Evolutionary conservation across 2,113 vertebrate species (phyloP).

Genomic region (Rhizomys pruinosus): DNA sequence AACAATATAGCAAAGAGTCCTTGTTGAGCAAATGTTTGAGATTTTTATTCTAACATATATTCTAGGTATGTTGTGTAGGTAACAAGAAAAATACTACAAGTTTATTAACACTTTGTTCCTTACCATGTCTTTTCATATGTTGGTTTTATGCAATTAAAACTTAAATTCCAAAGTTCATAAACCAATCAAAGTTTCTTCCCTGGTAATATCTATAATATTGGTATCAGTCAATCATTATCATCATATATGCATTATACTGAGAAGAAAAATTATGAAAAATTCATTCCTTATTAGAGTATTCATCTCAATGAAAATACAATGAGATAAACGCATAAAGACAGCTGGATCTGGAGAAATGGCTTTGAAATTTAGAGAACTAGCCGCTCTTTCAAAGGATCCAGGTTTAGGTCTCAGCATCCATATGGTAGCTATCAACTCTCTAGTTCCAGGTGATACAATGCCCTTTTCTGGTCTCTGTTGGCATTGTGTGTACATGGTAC

Average conservation of each 20-base stretch:
- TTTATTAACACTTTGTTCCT: conserved; percentile 58
- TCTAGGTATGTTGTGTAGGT: conserved; percentile 18
- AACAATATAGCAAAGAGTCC: not conserved
- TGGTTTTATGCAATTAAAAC: conserved; percentile 40
- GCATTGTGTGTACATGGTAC: too few relatives aligned
- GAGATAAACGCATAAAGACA: conserved; percentile 46
- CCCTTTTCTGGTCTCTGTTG: too few relatives aligned
- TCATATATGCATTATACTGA: conserved; percentile 34
- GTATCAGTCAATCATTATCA: conserved; percentile 13
- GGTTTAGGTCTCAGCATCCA: too few relatives aligned
- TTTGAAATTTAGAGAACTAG: too few relatives aligned
- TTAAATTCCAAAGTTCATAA: conserved; percentile 51
- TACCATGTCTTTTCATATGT: conserved; percentile 38
- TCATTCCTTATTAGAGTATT: conserved; percentile 22
- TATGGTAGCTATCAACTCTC: too few relatives aligned
- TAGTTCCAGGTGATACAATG: too few relatives aligned
- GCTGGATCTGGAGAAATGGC: not conserved
- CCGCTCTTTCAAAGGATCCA: too few relatives aligned
- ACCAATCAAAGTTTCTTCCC: conserved; percentile 25
- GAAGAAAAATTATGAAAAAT: conserved; percentile 50
- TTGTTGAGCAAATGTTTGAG: conserved; percentile 51
- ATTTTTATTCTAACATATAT: conserved; percentile 47
- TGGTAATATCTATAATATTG: conserved; percentile 35
- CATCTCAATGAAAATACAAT: conserved; percentile 27
- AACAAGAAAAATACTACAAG: conserved; percentile 45